phyloP scores from a whole-genome alignment of 2,797 vertebrate genomes.

The Peromyscus nudipes region DNA sequence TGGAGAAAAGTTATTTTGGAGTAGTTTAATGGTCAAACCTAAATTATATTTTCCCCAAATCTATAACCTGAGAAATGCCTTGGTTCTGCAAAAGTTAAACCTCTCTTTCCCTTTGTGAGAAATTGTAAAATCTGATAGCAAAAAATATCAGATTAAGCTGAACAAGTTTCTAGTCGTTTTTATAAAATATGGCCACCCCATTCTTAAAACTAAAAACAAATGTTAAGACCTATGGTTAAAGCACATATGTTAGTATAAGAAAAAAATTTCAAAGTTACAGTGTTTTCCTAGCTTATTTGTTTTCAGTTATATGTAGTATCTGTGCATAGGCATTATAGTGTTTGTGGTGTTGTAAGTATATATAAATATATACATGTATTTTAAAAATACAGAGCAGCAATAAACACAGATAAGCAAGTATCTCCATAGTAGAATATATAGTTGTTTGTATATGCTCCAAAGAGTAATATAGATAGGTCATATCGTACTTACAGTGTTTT shows the following conservation, averaged over 20 bases:
- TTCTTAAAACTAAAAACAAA: background rate
- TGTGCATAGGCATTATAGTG: too few relatives aligned
- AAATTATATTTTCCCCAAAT: background rate
- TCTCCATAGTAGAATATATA: background rate
- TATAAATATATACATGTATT: background rate
- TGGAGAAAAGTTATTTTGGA: background rate
- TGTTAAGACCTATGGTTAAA: background rate
- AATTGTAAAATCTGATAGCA: conserved; percentile 4
- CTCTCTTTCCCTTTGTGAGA: background rate
- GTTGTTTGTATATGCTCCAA: background rate
- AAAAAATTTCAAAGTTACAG: background rate
- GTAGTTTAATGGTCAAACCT: background rate
- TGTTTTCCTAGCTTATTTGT: too few relatives aligned
- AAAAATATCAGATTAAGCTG: background rate
- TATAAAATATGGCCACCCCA: background rate
- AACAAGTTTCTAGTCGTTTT: background rate
- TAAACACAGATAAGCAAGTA: background rate
- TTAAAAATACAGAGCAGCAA: background rate
- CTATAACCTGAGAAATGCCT: background rate
- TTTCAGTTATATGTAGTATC: too few relatives aligned
- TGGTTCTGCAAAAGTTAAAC: background rate
- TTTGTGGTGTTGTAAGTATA: too few relatives aligned
- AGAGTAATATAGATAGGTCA: background rate
- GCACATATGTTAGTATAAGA: background rate
- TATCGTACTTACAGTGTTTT: background rate